Base-by-base conservation (phyloP, 2,797 vertebrate species). In the Rhabdophis nuchalis region DNA sequence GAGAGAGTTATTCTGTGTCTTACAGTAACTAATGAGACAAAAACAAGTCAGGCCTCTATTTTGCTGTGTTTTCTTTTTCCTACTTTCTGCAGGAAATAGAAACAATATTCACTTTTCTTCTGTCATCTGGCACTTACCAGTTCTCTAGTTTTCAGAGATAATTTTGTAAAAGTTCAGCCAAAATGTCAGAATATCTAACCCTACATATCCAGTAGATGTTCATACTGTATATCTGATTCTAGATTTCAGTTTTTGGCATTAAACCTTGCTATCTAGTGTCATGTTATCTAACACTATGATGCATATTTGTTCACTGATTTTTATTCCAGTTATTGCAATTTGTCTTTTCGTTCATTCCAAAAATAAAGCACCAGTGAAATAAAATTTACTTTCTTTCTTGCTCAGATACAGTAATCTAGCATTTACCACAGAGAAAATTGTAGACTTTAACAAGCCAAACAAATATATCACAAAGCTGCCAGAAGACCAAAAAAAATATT, bases 391-490 rank as follows among this genome's bases (percentile, higher is more conserved):
- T 57, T 50, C 88, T 58, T 54, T 77, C 25, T 87, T 72, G 58
- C 32, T 68, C 13, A 68, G 61, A 85, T 77, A 41, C 72, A 92
- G 41, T 16, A 90, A 90, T 46, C 1, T 50, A 58, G 36, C 27
- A 29, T 90, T 91, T 90, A 86, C 23, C 86, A 87, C 86, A 91
- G 52, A 56, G 91, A 91, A 94, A 91, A 64, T 85, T 90, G 50
- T 41, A 16, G 4, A 27, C 13, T 25, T 94, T 88, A 90, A 92
- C 88, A 94, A 87, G 5, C 18, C 25, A 90, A 87, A 58, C 32
- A 88, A 87, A 57, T 27, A 18, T 77, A 77, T 88, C 32, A 53
- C 91, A 93, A 53, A 72, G 89, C 95, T 92, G 90, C 89, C 92
- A 93, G 92, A 90, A 95, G 88, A 86, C 60, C 58, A 18, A 91